Percentiles rank a stretch among this genome's conserved stretches.
phyloP scores from a whole-genome alignment of 2,888 invertebrate species.

The Amiota communis region DNA sequence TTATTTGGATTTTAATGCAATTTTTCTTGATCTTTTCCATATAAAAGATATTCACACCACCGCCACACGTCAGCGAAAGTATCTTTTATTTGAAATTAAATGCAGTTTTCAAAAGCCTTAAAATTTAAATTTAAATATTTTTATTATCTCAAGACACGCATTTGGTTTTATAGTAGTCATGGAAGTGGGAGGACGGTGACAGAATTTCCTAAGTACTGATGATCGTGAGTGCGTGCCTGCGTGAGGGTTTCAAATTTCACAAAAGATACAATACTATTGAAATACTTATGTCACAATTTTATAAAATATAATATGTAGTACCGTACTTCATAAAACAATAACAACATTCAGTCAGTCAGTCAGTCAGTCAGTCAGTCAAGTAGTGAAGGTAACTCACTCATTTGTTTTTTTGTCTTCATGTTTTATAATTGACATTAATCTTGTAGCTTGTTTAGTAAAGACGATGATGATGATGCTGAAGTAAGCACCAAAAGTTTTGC shows the following conservation, averaged over 20 bases:
- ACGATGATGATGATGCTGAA: neutral
- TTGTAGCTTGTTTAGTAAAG: slow-evolving; percentile 24
- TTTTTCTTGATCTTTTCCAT: neutral
- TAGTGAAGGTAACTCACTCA: slow-evolving; percentile 40
- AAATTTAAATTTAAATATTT: neutral
- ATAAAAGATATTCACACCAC: no score
- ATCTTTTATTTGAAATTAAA: no score
- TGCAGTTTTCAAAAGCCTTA: neutral
- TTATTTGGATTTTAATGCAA: neutral
- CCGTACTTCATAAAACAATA: slow-evolving; percentile 48
- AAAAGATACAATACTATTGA: neutral
- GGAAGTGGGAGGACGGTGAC: no score
- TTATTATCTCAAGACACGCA: neutral
- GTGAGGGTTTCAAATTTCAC: slow-evolving; percentile 1
- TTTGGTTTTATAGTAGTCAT: neutral
- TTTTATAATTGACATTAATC: slow-evolving; percentile 58
- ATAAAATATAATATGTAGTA: neutral
- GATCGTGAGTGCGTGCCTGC: neutral
- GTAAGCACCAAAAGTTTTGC: neutral
- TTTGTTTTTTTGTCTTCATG: neutral
- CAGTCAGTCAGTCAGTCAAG: no score
- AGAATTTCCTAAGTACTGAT: no score
- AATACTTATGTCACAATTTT: slow-evolving; percentile 30
- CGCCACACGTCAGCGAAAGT: neutral
- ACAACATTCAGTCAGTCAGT: slow-evolving; percentile 50